Evolutionary conservation across 2,113 vertebrate species (phyloP), one percentile per base, ranked within the genome.

Genomic region (Carassius gibelio): DNA sequence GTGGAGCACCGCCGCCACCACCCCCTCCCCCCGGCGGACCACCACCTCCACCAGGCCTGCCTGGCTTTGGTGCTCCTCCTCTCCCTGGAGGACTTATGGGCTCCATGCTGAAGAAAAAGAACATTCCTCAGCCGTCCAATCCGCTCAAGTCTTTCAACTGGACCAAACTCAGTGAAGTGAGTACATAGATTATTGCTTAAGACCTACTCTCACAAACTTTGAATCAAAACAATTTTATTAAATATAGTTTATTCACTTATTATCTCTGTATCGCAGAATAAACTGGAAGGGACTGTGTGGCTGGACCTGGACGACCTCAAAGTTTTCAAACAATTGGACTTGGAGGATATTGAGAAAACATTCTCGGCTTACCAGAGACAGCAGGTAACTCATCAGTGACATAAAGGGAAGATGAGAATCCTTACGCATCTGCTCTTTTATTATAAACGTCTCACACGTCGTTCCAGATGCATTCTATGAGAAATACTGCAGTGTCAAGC

Each of bases 331-430:
- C 89, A 99, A 99, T 93, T 99, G 89, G 97, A 99, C 87, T 95
- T 99, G 0, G 96, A 97, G 89, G 98, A 99, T 90, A 93, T 99
- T 78, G 98, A 99, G 88, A 97, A 96, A 91, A 99, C 97, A 0
- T 99, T 99, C 92, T 99, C 98, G 0, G 98, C 98, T 89, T 99
- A 99, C 94, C 98, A 99, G 93, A 96, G 97, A 91, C 98, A 98
- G 91, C 98, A 99, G 98, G 98, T 99, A 34, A 5, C 19, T 38
- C n/a, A 75, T 21, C 8, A 48, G 23, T 42, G 13, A 38, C 34
- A 34, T 19, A 76, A 42, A 30, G 42, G 21, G 30, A 68, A 21
- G 8, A 8, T 30, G 6, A 75, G 19, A 48, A 62, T 64, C 38
- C 30, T 3, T 34, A 61, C 52, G 34, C 6, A 0, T 50, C 15